These are phyloP conservation scores for Microctenopoma steveboyesi DNA, from an alignment of 2,797 vertebrate genomes.

Conservation along the genomic window DNA sequence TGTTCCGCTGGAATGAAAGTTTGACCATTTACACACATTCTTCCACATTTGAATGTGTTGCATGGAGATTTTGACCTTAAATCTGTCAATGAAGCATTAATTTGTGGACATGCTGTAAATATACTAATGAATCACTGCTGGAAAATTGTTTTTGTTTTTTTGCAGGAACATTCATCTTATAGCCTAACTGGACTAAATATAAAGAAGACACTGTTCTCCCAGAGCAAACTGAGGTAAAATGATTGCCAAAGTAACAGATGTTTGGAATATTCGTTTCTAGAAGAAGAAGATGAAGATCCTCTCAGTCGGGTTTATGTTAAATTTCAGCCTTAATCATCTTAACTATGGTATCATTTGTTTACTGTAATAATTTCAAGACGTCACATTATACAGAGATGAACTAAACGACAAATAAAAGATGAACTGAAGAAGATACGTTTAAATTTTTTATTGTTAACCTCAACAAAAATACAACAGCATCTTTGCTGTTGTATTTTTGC, in stretches of 20 bases:
- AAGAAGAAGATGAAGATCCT: neutral
- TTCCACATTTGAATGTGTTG: slow-evolving; percentile 2
- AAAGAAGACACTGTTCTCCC: neutral
- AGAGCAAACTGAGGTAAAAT: neutral
- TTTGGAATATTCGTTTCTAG: neutral
- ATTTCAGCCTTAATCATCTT: neutral
- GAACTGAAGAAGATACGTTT: too few relatives aligned
- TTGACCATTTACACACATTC: slow-evolving; percentile 12
- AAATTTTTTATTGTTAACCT: too few relatives aligned
- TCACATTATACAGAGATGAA: slow-evolving; percentile 2
- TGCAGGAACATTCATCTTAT: neutral
- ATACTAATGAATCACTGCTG: neutral
- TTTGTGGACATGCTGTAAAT: neutral
- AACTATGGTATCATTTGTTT: neutral
- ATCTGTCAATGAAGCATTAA: neutral
- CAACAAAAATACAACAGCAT: too few relatives aligned
- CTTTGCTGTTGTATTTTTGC: too few relatives aligned
- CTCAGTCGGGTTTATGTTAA: too few relatives aligned
- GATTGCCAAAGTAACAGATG: neutral
- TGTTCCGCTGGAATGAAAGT: slow-evolving; percentile 6
- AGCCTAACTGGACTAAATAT: neutral
- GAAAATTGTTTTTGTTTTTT: neutral
- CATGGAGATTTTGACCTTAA: neutral
- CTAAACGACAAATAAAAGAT: neutral
- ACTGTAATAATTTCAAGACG: neutral